These are phyloP conservation scores for Toxotes jaculatrix DNA, from an alignment of 2,113 vertebrate genomes.

Conservation along the genomic window DNA sequence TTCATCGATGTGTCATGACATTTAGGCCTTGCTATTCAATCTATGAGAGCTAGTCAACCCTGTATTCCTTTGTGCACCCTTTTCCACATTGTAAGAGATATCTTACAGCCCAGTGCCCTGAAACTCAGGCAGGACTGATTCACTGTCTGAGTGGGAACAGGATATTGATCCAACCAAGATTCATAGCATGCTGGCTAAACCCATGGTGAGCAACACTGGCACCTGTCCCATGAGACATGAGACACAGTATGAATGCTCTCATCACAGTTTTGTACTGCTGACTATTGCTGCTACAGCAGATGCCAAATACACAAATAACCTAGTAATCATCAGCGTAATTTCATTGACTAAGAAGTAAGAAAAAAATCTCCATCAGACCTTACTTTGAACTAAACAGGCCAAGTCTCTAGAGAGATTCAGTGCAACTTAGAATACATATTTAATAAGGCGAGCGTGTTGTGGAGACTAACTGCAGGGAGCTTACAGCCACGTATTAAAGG, in stretches of 20 bases:
- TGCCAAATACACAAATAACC: constrained; percentile 26
- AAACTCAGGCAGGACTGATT: constrained; percentile 50
- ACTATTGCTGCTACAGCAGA: constrained; percentile 11
- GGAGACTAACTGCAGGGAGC: constrained; percentile 45
- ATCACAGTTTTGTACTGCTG: constrained; percentile 12
- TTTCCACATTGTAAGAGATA: constrained; percentile 27
- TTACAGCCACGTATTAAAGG: constrained; percentile 38
- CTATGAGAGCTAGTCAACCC: constrained; percentile 15
- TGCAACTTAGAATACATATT: constrained; percentile 72
- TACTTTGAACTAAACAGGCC: constrained; percentile 72
- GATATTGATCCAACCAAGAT: constrained; percentile 71
- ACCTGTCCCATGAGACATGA: constrained; percentile 34
- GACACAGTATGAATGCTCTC: constrained; percentile 24
- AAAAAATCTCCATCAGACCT: constrained; percentile 33
- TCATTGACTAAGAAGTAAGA: constrained; percentile 39
- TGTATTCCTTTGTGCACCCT: constrained; percentile 32
- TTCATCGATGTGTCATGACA: constrained; percentile 13
- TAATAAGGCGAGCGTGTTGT: constrained; percentile 62
- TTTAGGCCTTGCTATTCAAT: constrained; percentile 33
- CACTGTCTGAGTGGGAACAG: constrained; percentile 47
- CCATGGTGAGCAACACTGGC: constrained; percentile 41
- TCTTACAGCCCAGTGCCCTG: constrained; percentile 40
- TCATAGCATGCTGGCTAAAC: constrained; percentile 57
- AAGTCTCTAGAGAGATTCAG: constrained; percentile 59
- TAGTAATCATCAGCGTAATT: constrained; percentile 42